These are phyloP conservation scores for Biston betularia DNA, from an alignment of 2,888 invertebrate species.

Conservation along the genomic window DNA sequence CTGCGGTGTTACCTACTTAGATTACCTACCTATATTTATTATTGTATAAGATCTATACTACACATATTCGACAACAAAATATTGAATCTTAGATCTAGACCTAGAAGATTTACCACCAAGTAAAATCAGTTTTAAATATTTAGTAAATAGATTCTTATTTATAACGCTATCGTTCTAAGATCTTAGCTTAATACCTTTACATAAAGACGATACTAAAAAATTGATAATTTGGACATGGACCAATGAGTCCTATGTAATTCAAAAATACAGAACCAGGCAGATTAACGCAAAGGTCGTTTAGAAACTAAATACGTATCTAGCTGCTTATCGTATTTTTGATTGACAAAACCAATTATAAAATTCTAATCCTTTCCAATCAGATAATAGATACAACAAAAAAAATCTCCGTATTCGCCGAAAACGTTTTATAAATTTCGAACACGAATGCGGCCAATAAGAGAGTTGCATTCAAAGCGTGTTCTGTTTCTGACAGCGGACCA, in stretches of 20 bases:
- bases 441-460: conserved; percentile 67
- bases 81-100: no score
- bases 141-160: no score
- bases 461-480: conserved; percentile 74
- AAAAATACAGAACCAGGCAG: background rate
- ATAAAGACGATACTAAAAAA: no score
- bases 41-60: no score
- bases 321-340: conserved; percentile 38
- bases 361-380: conserved; percentile 62
- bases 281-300: conserved; percentile 43
- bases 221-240: no score
- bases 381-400: conserved; percentile 54
- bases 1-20: no score
- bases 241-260: background rate
- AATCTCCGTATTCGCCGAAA: conserved; percentile 52
- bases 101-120: no score
- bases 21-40: no score
- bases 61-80: no score
- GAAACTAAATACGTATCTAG: conserved; percentile 29
- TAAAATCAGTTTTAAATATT: no score
- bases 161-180: no score
- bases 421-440: conserved; percentile 65
- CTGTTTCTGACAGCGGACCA: conserved; percentile 79
- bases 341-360: conserved; percentile 62
- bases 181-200: no score